phyloP scores from a whole-genome alignment of 1,140 invertebrate species.

The Mercenaria mercenaria region DNA sequence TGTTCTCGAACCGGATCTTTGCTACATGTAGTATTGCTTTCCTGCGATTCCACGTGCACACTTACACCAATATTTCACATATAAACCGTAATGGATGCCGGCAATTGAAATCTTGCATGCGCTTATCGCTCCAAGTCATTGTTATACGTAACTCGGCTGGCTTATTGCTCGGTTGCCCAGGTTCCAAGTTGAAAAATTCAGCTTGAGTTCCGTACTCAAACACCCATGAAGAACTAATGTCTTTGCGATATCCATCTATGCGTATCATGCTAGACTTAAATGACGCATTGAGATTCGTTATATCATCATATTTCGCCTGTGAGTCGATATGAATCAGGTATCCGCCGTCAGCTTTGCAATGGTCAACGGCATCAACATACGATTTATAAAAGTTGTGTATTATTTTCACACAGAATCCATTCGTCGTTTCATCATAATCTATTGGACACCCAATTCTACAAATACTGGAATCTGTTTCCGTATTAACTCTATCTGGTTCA shows the following conservation, averaged over 20 bases:
- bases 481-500: neutral
- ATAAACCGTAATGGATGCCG: neutral
- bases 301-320: neutral
- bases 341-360: neutral
- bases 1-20: too few relatives aligned
- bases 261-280: neutral
- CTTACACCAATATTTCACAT: conserved; percentile 17
- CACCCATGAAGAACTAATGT: neutral
- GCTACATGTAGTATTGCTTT: too few relatives aligned
- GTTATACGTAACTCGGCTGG: neutral
- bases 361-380: neutral
- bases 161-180: neutral
- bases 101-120: neutral
- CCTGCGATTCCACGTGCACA: too few relatives aligned
- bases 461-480: neutral
- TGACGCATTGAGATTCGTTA: neutral
- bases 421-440: neutral
- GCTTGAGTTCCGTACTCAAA: too few relatives aligned
- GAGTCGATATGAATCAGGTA: neutral
- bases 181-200: neutral
- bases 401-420: neutral
- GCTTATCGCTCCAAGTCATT: neutral
- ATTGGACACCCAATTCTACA: neutral
- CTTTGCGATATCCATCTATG: neutral
- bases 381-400: neutral